A percentile compares a stretch with the other conserved stretches of the same genome.
These are phyloP conservation scores for Champsocephalus gunnari DNA, from an alignment of 2,797 vertebrate species.

Conservation along the genomic window DNA sequence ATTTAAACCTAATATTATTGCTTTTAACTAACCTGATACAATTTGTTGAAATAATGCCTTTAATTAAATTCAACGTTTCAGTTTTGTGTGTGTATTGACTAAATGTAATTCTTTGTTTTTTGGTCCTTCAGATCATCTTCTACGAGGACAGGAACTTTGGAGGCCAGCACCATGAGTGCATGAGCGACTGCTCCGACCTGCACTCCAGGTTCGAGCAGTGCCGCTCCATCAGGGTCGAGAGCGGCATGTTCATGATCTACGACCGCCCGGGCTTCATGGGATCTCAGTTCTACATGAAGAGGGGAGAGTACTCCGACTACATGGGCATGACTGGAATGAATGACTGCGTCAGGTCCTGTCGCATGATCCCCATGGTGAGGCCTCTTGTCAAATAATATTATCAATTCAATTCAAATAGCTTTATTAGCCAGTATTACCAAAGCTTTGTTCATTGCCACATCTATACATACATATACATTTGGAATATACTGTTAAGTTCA, in stretches of 20 bases:
- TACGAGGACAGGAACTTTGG: slow-evolving; percentile 85
- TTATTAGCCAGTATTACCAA: too few species aligned
- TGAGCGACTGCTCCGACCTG: slow-evolving; percentile 79
- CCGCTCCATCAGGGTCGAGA: slow-evolving; percentile 82
- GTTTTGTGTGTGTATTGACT: not conserved
- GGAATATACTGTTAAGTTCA: too few species aligned
- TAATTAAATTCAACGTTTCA: too few species aligned
- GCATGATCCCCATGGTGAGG: slow-evolving; percentile 75
- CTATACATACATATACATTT: too few species aligned
- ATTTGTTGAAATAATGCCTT: too few species aligned
- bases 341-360: slow-evolving; percentile 78
- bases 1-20: too few species aligned
- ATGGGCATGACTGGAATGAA: slow-evolving; percentile 69
- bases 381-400: not conserved
- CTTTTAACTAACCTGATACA: too few species aligned
- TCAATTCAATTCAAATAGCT: too few species aligned
- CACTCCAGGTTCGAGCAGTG: slow-evolving; percentile 75
- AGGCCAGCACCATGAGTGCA: slow-evolving; percentile 79
- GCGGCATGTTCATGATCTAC: slow-evolving; percentile 83
- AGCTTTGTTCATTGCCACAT: too few species aligned
- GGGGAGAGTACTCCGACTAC: slow-evolving; percentile 81
- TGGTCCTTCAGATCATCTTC: slow-evolving; percentile 81
- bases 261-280: slow-evolving; percentile 73
- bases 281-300: slow-evolving; percentile 80
- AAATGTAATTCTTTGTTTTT: not conserved